Evolutionary conservation across 2,888 invertebrate species (phyloP).

Genomic region (Deilephila porcellus): DNA sequence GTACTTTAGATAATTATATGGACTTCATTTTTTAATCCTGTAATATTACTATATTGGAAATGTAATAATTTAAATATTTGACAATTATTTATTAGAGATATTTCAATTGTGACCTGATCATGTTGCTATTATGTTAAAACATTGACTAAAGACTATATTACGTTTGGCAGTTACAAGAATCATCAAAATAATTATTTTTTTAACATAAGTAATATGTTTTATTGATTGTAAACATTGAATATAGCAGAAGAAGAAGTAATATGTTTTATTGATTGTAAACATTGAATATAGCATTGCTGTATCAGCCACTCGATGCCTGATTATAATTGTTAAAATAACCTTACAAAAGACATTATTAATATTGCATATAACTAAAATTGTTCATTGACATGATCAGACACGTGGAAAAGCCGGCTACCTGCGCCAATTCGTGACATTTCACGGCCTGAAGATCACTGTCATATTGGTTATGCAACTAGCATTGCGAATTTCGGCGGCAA

Average conservation of each 20-base stretch:
- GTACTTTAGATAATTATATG: neutral
- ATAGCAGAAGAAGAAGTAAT: no score
- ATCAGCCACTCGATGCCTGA: neutral
- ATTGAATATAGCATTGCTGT: neutral
- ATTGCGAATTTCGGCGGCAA: constrained; percentile 42
- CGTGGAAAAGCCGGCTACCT: constrained; percentile 53
- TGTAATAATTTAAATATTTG: neutral
- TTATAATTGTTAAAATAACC: neutral
- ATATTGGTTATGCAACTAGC: constrained; percentile 81
- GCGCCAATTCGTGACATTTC: constrained; percentile 48
- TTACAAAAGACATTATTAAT: neutral
- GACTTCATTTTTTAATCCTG: neutral
- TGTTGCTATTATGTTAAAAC: no score
- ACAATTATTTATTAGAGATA: neutral
- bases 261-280: neutral
- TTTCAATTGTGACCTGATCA: no score
- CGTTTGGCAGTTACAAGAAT: neutral
- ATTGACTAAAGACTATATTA: neutral
- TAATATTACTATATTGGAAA: neutral
- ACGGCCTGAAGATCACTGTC: constrained; percentile 68
- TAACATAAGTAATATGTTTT: no score
- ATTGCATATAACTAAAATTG: neutral
- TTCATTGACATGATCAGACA: constrained; percentile 36
- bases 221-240: constrained; percentile 1
- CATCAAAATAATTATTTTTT: neutral